Conservation (phyloP, 2,113 vertebrate genomes). For the Pedionomus torquatus region DNA sequence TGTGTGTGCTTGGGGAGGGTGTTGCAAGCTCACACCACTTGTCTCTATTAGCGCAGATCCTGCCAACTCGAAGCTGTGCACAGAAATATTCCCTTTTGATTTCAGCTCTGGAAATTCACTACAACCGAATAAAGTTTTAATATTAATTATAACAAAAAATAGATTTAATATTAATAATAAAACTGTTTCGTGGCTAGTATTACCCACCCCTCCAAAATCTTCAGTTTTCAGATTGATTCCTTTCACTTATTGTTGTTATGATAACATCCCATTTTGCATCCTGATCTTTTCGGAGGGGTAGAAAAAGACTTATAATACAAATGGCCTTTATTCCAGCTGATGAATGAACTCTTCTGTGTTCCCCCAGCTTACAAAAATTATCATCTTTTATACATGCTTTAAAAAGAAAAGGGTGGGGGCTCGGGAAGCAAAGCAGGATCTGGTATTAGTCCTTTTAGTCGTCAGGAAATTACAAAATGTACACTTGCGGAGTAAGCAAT, state of each 20-base stretch:
- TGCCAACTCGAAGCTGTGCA: not conserved
- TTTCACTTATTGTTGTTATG: not conserved
- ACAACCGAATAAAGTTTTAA: not conserved
- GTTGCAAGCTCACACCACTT: not conserved
- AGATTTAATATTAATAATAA: not conserved
- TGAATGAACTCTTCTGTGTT: constrained; percentile 72
- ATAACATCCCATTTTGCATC: constrained; percentile 16
- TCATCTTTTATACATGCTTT: constrained; percentile 80
- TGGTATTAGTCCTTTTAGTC: constrained; percentile 84
- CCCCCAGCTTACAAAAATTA: constrained; percentile 78
- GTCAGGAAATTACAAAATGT: constrained; percentile 87
- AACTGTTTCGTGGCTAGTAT: not conserved
- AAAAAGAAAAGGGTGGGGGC: constrained; percentile 65
- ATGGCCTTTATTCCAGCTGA: constrained; percentile 71
- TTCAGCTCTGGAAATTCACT: not conserved
- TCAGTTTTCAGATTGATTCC: not conserved
- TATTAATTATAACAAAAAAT: not conserved
- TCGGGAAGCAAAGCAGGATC: constrained; percentile 64
- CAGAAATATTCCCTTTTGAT: not conserved
- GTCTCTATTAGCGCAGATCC: not conserved
- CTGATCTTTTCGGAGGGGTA: not conserved
- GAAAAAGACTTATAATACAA: constrained; percentile 39
- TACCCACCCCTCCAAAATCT: not conserved
- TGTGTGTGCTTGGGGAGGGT: accelerated
- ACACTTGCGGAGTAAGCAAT: constrained; percentile 87